Conservation (phyloP, 2,888 invertebrate genomes). For the Mythimna pallens region DNA sequence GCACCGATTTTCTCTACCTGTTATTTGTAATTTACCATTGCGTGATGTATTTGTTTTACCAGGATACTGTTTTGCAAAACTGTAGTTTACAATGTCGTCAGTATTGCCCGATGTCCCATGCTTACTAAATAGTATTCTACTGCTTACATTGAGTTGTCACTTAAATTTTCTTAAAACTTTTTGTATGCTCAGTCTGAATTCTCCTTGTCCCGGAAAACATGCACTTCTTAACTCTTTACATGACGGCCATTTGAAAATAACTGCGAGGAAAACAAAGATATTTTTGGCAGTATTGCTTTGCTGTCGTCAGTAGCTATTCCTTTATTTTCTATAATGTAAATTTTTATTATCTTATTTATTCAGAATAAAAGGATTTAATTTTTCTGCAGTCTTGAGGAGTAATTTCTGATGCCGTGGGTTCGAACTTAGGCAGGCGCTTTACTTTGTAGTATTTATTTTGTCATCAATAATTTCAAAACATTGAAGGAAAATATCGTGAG, state of each 20-base stretch:
- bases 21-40: conserved; percentile 12
- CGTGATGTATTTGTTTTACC: neutral
- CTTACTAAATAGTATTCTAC: conserved; percentile 12
- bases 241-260: conserved; percentile 27
- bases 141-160: neutral
- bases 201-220: conserved; percentile 21
- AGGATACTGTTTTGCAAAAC: neutral
- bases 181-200: neutral
- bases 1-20: conserved; percentile 24
- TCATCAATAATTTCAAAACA: too few species aligned
- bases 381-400: neutral
- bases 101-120: neutral
- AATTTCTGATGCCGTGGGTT: neutral
- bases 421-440: too few species aligned
- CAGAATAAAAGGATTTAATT: neutral
- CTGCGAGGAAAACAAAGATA: conserved; percentile 21
- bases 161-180: conserved; percentile 8
- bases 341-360: neutral
- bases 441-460: neutral
- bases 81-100: neutral
- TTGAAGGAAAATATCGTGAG: too few species aligned
- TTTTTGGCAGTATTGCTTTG: conserved; percentile 10
- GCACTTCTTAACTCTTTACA: neutral
- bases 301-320: neutral
- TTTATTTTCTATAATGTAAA: neutral